Evolutionary conservation across 2,797 vertebrate genomes (phyloP).

Genomic region (Thaleichthys pacificus): DNA sequence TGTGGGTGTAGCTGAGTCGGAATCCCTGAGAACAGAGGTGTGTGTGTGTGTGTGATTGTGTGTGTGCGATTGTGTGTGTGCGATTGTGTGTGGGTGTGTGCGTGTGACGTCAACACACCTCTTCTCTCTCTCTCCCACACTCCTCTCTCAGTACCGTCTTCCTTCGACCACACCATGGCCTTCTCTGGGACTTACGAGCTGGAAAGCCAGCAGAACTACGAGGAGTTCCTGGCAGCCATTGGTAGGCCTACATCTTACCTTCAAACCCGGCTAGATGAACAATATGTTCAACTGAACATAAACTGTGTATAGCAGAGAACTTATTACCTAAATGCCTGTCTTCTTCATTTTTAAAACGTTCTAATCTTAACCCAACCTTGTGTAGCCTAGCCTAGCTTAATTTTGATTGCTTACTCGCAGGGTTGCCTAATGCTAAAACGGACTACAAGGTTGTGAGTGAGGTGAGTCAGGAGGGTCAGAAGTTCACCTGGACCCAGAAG

Average conservation of each 20-base stretch:
- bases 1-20: background rate
- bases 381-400: background rate
- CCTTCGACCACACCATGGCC: conserved; percentile 71
- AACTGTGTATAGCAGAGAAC: background rate
- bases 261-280: background rate
- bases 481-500: conserved; percentile 84
- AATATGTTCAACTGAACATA: background rate
- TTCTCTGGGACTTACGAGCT: conserved; percentile 88
- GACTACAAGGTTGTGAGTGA: conserved; percentile 83
- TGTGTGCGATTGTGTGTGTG: background rate
- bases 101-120: background rate
- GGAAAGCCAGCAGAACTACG: conserved; percentile 88
- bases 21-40: too few species aligned
- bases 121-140: conserved; percentile 30
- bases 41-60: background rate
- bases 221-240: conserved; percentile 80
- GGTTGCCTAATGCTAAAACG: conserved; percentile 75
- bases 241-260: conserved; percentile 69
- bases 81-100: background rate
- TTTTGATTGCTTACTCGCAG: conserved; percentile 31
- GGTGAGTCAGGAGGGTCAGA: conserved; percentile 82
- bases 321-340: conserved; percentile 1
- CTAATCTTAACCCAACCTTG: background rate
- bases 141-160: conserved; percentile 41
- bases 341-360: background rate